phyloP scores from a whole-genome alignment of 2,113 vertebrate species.

The Agelaius phoeniceus region DNA sequence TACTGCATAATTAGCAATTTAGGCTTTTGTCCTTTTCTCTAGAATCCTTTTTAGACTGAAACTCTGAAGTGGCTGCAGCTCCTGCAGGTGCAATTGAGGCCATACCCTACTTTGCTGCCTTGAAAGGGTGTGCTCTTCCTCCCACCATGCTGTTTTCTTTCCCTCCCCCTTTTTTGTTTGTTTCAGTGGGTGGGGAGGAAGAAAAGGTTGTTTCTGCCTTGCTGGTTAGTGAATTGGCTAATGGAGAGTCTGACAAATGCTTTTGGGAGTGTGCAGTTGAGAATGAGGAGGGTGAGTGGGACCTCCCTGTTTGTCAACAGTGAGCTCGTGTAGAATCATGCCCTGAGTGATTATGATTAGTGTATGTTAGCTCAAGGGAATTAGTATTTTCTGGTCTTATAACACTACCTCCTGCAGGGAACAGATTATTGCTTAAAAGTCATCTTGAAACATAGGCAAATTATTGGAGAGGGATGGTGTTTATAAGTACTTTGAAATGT shows the following conservation, averaged over 20 bases:
- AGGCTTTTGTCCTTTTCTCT: neutral
- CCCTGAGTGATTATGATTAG: neutral
- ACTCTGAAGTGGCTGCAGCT: neutral
- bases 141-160: neutral
- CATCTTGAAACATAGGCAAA: neutral
- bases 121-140: neutral
- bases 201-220: conserved; percentile 24
- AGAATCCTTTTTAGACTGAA: neutral
- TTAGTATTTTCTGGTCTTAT: neutral
- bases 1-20: neutral
- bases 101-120: neutral
- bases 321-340: neutral
- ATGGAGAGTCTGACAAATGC: conserved; percentile 29
- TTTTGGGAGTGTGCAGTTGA: conserved; percentile 22
- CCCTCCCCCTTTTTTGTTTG: neutral
- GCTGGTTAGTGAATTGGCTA: neutral
- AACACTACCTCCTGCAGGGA: neutral
- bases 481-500: neutral
- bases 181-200: neutral
- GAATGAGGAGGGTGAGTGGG: conserved; percentile 6
- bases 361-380: neutral
- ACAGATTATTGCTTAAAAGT: neutral
- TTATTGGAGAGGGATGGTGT: neutral
- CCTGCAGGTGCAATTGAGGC: neutral
- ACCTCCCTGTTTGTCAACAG: conserved; percentile 55